phyloP scores from a whole-genome alignment of 2,113 vertebrate species.

The Zosterops japonicus region DNA sequence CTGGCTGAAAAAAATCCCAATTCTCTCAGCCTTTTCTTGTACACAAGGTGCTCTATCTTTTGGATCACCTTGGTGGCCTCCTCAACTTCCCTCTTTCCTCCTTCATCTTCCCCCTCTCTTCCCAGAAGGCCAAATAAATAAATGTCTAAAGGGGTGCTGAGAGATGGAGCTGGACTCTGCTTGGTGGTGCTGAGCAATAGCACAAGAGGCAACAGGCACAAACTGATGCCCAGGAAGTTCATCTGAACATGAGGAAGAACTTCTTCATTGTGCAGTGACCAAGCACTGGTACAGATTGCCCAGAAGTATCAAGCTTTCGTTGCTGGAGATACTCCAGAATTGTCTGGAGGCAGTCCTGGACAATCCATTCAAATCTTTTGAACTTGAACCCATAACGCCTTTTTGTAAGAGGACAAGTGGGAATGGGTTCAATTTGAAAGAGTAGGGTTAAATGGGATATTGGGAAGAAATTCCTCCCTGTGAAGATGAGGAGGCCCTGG shows the following conservation, averaged over 20 bases:
- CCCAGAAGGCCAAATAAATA: neutral
- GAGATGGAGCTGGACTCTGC: neutral
- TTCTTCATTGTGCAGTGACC: neutral
- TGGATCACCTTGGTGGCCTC: neutral
- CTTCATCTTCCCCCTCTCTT: neutral
- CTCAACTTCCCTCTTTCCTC: neutral
- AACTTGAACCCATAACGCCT: neutral
- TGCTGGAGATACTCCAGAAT: neutral
- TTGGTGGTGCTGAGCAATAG: neutral
- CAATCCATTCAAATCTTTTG: neutral
- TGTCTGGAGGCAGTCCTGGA: neutral
- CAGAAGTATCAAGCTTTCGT: neutral
- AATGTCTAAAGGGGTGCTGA: neutral
- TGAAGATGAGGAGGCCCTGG: rapidly evolving
- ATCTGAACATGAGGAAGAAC: neutral
- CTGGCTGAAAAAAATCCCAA: neutral
- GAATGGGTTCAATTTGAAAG: neutral
- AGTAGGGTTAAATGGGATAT: neutral
- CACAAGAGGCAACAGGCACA: neutral
- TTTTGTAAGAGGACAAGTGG: neutral
- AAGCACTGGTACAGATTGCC: neutral
- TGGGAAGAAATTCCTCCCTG: neutral
- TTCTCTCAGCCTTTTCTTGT: neutral
- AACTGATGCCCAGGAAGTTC: neutral
- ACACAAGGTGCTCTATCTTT: neutral